Base-by-base conservation (phyloP, 2,888 invertebrate species). In the Beris chalybata region DNA sequence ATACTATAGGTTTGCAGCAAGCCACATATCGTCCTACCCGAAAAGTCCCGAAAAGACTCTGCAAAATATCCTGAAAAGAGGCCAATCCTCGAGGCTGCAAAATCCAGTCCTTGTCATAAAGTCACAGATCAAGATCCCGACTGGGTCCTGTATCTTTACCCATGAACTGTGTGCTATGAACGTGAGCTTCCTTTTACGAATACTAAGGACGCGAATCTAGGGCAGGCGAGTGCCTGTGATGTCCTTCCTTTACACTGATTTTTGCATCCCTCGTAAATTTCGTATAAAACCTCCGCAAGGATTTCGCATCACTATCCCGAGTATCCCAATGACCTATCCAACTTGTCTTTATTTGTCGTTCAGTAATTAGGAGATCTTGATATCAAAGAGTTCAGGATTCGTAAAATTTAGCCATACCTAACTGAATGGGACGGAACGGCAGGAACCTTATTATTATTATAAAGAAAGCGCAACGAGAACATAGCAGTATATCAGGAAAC, bases 91-190 rank as follows among this genome's bases (percentile, higher is more conserved):
- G 50, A 59, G 45, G 48, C 45, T 59, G 50, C 32, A 61, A 61
- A 61, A 61, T 61, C 61, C 52, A 50, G 50, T 50, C 52, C 61
- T 43, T 32, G 61, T 52, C 61, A 61, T 61, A 61, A 61, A 61
- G 15, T 52, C 50, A 50, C 48, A 61, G 43, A 61, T 61, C 61
- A 38, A 61, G 61, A 61, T 61, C 38, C 38, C 38, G 38, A 38
- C 38, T 38, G 50, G 29, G 61, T 11, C 38, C 15, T 52, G n/a
- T 52, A 61, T 38, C 50, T 59, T 48, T 59, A n/a, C 47, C 50
- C 13, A 48, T 47, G 22, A 22, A 22, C 22, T 22, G 22, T 22
- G 22, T 3, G 30, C 30, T 32, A 59, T 45, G 31, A 47, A 59
- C 59, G 59, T 59, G 59, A 59, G 59, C 44, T 22, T 45, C 48